Conservation (phyloP, 2,888 invertebrate genomes). For the Platycheirus rosarum region DNA sequence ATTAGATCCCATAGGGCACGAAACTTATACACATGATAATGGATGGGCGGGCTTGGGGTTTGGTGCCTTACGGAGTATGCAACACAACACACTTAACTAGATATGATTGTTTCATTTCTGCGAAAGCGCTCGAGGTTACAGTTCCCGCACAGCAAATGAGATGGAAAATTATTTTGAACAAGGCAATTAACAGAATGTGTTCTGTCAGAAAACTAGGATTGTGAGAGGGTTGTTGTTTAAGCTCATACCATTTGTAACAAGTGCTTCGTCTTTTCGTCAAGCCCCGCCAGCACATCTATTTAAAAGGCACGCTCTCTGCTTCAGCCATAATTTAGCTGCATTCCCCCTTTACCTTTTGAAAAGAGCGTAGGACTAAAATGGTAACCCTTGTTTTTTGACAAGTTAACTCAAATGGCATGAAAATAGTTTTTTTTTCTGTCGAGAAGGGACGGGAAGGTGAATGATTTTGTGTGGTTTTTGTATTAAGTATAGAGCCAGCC, state of each 20-base stretch:
- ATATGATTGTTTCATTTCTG: constrained; percentile 73
- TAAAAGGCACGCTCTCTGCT: background rate
- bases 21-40: background rate
- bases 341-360: constrained; percentile 16
- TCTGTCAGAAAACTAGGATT: constrained; percentile 35
- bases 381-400: constrained; percentile 37
- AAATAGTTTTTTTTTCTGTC: constrained; percentile 23
- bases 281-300: background rate
- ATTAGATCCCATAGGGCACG: background rate
- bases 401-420: constrained; percentile 35
- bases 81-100: constrained; percentile 48
- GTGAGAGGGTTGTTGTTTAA: background rate
- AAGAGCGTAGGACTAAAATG: constrained; percentile 6
- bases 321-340: background rate
- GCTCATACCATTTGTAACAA: background rate
- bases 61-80: background rate
- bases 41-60: background rate
- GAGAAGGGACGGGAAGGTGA: constrained; percentile 6
- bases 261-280: background rate
- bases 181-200: constrained; percentile 65
- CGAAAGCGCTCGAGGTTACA: constrained; percentile 71
- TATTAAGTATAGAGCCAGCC: background rate
- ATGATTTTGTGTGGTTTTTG: no score
- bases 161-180: constrained; percentile 76
- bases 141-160: constrained; percentile 74